phyloP scores from a whole-genome alignment of 2,113 vertebrate genomes.

The Ceyx margarethae region DNA sequence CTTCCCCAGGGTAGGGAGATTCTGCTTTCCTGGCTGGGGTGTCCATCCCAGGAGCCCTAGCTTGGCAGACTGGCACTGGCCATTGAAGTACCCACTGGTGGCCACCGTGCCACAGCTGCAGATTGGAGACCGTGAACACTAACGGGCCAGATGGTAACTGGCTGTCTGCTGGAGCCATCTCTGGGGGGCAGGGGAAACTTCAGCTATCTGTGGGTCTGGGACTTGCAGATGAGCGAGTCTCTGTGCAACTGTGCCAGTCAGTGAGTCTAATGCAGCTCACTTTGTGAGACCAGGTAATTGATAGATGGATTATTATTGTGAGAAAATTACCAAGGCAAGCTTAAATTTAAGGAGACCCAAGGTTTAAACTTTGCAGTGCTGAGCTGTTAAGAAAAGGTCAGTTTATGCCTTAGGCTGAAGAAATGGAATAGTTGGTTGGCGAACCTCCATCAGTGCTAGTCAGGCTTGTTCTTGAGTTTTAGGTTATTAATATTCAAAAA shows the following conservation, averaged over 20 bases:
- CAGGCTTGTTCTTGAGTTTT: conserved; percentile 24
- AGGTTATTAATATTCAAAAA: conserved; percentile 33
- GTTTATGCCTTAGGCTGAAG: conserved; percentile 37
- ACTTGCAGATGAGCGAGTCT: not conserved
- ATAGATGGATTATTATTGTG: not conserved
- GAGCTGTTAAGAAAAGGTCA: conserved; percentile 41
- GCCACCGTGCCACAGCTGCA: not conserved
- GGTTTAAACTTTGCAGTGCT: not conserved
- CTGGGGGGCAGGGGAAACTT: not conserved
- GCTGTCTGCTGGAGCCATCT: not conserved
- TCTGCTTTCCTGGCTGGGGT: not conserved
- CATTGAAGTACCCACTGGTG: not conserved
- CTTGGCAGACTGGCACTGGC: not conserved
- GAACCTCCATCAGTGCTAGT: not conserved
- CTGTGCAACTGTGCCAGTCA: not conserved
- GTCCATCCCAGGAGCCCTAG: not conserved
- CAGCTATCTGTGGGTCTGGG: not conserved
- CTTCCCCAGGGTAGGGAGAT: not conserved
- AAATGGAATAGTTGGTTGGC: not conserved
- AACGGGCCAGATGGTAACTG: not conserved
- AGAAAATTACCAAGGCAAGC: not conserved
- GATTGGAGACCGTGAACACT: not conserved
- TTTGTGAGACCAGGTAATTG: not conserved
- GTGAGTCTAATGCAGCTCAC: not conserved
- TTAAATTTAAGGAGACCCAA: not conserved